Base-by-base conservation (phyloP, 2,888 invertebrate species). In the Aphodius sticticus region DNA sequence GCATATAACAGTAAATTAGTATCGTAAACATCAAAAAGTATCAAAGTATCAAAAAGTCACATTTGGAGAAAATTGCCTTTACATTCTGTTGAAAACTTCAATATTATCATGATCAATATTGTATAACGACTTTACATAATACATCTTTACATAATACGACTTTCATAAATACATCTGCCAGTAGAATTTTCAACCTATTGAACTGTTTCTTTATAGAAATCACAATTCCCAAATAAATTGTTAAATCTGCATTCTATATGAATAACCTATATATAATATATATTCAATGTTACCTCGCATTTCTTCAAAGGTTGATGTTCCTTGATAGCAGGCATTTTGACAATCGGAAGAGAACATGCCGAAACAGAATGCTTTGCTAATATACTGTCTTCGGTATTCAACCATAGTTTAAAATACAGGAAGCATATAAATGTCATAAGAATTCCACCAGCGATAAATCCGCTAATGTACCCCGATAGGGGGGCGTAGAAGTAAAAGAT, bases 281-380 rank as follows among this genome's bases (percentile, higher is more conserved):
- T 26, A 26, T 26, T 26, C 26, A 26, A 26, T 26, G 26, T 26
- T 85, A 92, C 92, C 90, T 93, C 92, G 86, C 90, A 91, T 87
- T 92, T 92, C 79, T 91, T 90, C 81, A 92, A 83, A 3, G 92
- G 92, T 82, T 88, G 91, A 84, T 93, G 91, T 85, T 94, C 94
- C 84, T 93, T 92, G 15, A 91, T 92, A 1, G 92, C 92, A 0
- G 93, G 92, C 85, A 94, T 92, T 82, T 93, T 92, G 79, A 93
- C 89, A 72, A 92, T 90, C 0, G 90, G 85, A 15, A 72, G 15
- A 69, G 7, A 53, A 53, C 53, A 38, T 26, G 16, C 36, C 53
- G 36, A 16, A 53, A 76, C 36, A 69, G 16, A 26, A 70, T 70
- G 70, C 26, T 70, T 70, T n/a, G 26, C 70, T n/a, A 70, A 15